Percentiles rank a stretch among this genome's conserved stretches.
These are phyloP conservation scores for Oreohelix idahoensis DNA, from an alignment of 1,140 invertebrate genomes.

Conservation along the genomic window DNA sequence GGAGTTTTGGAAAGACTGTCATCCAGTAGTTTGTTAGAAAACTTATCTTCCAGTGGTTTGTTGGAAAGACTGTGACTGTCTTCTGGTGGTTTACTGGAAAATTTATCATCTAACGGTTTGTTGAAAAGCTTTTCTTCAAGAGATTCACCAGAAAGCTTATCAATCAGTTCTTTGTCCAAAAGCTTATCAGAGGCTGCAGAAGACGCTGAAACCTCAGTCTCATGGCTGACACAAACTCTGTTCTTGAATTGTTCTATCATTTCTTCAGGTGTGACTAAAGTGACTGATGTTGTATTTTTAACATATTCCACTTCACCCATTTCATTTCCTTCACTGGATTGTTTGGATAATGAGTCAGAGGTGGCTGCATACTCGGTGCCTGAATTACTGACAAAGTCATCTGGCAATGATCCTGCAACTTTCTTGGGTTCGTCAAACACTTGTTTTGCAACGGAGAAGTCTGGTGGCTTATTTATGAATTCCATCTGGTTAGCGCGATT, in stretches of 20 bases:
- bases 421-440: too few species aligned
- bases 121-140: neutral
- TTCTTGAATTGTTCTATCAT: too few species aligned
- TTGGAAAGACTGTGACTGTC: neutral
- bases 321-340: neutral
- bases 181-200: neutral
- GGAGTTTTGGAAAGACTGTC: neutral
- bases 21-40: neutral
- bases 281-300: too few species aligned
- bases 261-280: too few species aligned
- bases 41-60: neutral
- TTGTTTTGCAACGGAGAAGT: neutral
- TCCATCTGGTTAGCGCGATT: neutral
- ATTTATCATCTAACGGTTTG: neutral
- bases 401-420: neutral
- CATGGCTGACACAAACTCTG: too few species aligned
- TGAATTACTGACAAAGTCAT: neutral
- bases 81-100: neutral
- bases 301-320: neutral
- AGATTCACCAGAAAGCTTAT: neutral
- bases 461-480: neutral
- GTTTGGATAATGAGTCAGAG: neutral
- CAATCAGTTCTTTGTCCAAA: neutral
- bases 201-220: too few species aligned
- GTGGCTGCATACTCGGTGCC: neutral